Conservation (phyloP, 2,888 invertebrate species). For the Spilosoma lubricipeda region DNA sequence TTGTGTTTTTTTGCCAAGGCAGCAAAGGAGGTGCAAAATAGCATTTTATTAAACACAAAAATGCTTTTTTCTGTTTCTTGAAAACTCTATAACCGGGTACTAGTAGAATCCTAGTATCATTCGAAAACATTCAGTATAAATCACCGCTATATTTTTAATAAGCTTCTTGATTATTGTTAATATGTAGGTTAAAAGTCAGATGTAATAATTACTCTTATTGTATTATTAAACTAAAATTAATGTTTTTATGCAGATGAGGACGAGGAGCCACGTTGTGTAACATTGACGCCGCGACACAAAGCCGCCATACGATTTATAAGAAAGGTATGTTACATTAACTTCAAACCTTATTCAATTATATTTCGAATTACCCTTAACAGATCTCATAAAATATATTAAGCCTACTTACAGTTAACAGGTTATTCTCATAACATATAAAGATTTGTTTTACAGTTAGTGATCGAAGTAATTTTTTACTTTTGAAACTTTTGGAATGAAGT, state of each 20-base stretch:
- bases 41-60: neutral
- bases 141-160: neutral
- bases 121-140: neutral
- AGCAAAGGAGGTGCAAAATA: neutral
- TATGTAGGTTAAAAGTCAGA: conserved; percentile 25
- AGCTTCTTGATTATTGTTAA: neutral
- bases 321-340: conserved; percentile 88
- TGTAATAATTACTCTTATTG: conserved; percentile 15
- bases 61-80: neutral
- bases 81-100: neutral
- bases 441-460: neutral
- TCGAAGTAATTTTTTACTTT: neutral
- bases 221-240: conserved; percentile 22
- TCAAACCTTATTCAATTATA: conserved; percentile 3
- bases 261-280: conserved; percentile 92
- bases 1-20: neutral
- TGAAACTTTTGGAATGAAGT: too few relatives aligned
- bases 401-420: conserved; percentile 24
- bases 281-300: conserved; percentile 95
- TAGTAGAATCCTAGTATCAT: neutral
- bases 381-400: conserved; percentile 7
- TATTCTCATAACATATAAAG: conserved; percentile 14
- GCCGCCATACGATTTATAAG: conserved; percentile 96
- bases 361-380: conserved; percentile 1
- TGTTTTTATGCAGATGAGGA: conserved; percentile 89